These are phyloP conservation scores for Atta cephalotes DNA, from an alignment of 1,140 invertebrate species.

Conservation along the genomic window DNA sequence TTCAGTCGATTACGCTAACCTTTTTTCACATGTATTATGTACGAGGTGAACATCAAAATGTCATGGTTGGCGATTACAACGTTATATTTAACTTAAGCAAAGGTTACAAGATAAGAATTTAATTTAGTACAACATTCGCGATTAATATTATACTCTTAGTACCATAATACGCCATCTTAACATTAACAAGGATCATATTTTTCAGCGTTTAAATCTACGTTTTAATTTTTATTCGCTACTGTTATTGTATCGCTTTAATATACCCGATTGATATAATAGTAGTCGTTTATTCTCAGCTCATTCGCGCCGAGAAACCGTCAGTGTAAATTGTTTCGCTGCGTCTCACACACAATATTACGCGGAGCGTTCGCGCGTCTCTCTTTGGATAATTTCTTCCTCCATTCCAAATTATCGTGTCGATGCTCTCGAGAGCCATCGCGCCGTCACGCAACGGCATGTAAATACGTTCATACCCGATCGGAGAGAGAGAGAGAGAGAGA, in stretches of 20 bases:
- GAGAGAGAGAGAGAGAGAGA: background rate
- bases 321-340: slow-evolving; percentile 40
- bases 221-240: background rate
- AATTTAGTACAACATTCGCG: background rate
- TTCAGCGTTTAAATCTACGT: background rate
- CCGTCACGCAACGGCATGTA: slow-evolving; percentile 38
- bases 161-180: background rate
- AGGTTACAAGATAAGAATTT: background rate
- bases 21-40: background rate
- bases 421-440: slow-evolving; percentile 58
- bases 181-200: background rate
- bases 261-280: slow-evolving; percentile 1
- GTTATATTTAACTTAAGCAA: slow-evolving; percentile 3
- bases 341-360: slow-evolving; percentile 38
- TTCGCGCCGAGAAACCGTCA: background rate
- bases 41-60: background rate
- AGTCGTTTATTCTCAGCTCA: background rate
- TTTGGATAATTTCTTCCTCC: slow-evolving; percentile 59
- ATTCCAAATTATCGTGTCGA: slow-evolving; percentile 64
- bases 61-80: background rate
- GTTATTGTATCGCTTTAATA: background rate
- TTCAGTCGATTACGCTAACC: background rate
- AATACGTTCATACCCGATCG: slow-evolving; percentile 39
- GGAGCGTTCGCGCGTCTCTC: slow-evolving; percentile 24
- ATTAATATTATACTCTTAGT: background rate